Percentiles rank a stretch among this genome's conserved stretches.
phyloP scores from a whole-genome alignment of 2,113 vertebrate species.

The Patagioenas fasciata region DNA sequence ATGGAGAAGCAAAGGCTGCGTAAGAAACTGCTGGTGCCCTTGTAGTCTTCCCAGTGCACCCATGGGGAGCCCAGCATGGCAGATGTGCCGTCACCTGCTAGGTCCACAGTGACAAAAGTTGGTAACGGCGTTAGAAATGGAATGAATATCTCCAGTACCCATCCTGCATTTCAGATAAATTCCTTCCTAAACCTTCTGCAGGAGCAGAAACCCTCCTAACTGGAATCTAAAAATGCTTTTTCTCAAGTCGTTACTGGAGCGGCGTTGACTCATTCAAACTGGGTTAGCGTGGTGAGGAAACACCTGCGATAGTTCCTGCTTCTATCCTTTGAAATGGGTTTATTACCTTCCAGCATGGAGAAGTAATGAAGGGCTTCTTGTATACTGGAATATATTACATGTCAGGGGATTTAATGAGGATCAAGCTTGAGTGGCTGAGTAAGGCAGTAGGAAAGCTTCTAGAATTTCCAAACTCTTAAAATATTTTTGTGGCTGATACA shows the following conservation, averaged over 20 bases:
- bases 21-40: background rate
- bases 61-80: background rate
- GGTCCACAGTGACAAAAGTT: background rate
- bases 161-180: background rate
- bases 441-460: slow-evolving; percentile 63
- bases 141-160: background rate
- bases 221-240: background rate
- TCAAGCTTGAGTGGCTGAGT: slow-evolving; percentile 62
- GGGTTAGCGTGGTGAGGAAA: slow-evolving; percentile 29
- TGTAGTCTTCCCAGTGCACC: no score
- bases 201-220: background rate
- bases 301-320: slow-evolving; percentile 49
- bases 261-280: background rate
- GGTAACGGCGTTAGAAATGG: background rate
- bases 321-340: slow-evolving; percentile 54
- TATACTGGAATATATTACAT: slow-evolving; percentile 62
- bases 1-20: background rate
- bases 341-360: slow-evolving; percentile 58
- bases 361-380: slow-evolving; percentile 59
- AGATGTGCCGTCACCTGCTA: background rate
- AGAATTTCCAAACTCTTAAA: slow-evolving; percentile 72
- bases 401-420: slow-evolving; percentile 68
- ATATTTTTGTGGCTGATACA: slow-evolving; percentile 61
- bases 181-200: background rate
- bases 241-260: background rate